Conservation (phyloP, 2,797 vertebrate genomes). For the Leptatherina wallacei region DNA sequence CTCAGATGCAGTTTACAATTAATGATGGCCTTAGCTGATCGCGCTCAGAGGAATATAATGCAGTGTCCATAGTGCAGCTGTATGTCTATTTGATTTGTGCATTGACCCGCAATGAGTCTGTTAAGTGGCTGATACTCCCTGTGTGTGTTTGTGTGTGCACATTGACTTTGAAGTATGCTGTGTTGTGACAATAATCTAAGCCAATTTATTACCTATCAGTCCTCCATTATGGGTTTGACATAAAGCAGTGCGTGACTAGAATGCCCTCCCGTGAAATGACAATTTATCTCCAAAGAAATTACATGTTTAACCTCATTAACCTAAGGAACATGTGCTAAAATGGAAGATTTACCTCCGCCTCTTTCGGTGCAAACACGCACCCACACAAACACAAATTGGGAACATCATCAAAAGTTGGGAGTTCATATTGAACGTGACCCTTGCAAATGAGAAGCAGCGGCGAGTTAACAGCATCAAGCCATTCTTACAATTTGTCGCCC, state of each 20-base stretch:
- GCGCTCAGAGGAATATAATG: constrained; percentile 56
- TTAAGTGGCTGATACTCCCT: constrained; percentile 74
- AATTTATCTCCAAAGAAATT: constrained; percentile 75
- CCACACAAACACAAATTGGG: constrained; percentile 57
- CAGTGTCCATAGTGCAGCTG: constrained; percentile 63
- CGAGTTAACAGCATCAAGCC: constrained; percentile 55
- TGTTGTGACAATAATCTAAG: constrained; percentile 79
- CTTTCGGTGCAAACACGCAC: constrained; percentile 12
- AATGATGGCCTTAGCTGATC: constrained; percentile 67
- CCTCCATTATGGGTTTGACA: constrained; percentile 81
- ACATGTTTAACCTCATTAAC: constrained; percentile 83
- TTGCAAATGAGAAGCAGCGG: constrained; percentile 59
- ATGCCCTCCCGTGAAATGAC: constrained; percentile 78
- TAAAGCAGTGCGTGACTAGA: constrained; percentile 79
- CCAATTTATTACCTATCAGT: constrained; percentile 82
- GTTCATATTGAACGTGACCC: constrained; percentile 64
- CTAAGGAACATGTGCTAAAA: constrained; percentile 69
- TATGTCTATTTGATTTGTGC: constrained; percentile 82
- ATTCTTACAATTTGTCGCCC: constrained; percentile 22
- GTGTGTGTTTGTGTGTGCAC: constrained; percentile 34
- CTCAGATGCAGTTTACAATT: constrained; percentile 62
- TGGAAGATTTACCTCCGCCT: constrained; percentile 48
- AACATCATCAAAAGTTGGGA: constrained; percentile 65
- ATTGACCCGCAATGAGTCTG: constrained; percentile 77
- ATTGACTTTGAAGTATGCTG: constrained; percentile 79